Base-by-base conservation (phyloP, 2,113 vertebrate genomes). In the Crocuta crocuta region DNA sequence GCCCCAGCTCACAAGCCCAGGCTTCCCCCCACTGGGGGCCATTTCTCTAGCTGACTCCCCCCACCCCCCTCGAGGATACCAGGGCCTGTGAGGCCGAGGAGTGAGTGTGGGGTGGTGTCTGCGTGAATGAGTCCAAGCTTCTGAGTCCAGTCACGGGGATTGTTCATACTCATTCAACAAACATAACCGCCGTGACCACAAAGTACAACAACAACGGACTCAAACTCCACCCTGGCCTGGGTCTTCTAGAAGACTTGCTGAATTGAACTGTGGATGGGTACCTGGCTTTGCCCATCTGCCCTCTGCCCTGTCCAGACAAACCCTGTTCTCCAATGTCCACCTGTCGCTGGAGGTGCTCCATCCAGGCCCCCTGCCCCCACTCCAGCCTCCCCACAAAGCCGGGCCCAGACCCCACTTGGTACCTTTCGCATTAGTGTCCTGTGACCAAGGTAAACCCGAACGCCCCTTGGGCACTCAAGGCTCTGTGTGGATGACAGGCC, bases 181-280 rank as follows among this genome's bases (percentile, higher is more conserved):
- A 76, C 78, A 50, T 43, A 78, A 78, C 43, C 71, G 89, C 55
- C 65, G 33, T 16, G 19, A 58, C 86, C 81, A 89, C 82, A 80
- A 55, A 88, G 63, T 53, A 61, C 87, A 96, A 92, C 66, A 66
- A 84, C 90, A 97, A 24, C 26, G 61, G 82, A 88, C 12, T 68
- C 76, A 26, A 33, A 55, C 48, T 26, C 81, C 76, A 93, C 53
- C 76, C 79, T 73, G 19, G 45, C 11, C 0, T 2, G 3, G 50
- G 10, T 76, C 48, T 74, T 43, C 71, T 10, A 16, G 73, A 91
- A 53, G n/a, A 28, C 31, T 23, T 68, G 0, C n/a, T 21, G 58
- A 39, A 43, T 2, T 15, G 45, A 55, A 23, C 0, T 1, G 19
- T 0, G 16, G 0, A 2, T 4, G 0, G 6, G 33, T 2, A 9